These are phyloP conservation scores for Lepisosteus osseus DNA, from an alignment of 2,113 vertebrate species.

Conservation along the genomic window DNA sequence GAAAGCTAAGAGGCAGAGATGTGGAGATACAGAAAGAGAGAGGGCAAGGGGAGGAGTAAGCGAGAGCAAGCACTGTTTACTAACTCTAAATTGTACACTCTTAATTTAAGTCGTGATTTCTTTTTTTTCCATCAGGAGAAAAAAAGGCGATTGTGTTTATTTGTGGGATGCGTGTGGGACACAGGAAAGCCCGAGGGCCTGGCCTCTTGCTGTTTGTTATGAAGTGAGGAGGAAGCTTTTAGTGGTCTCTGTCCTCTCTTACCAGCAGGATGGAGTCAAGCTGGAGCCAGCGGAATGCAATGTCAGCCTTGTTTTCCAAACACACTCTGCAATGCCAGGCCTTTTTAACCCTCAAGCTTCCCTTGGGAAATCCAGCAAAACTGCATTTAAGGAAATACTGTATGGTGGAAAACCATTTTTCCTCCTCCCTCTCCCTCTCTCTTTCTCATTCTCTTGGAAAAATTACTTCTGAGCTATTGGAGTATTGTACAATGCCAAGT, in stretches of 20 bases:
- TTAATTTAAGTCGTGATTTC: conserved; percentile 13
- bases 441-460: too few species aligned
- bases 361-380: conserved; percentile 51
- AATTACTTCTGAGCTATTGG: background rate
- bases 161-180: conserved; percentile 61
- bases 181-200: conserved; percentile 71
- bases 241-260: conserved; percentile 67
- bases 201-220: conserved; percentile 66
- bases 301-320: conserved; percentile 57
- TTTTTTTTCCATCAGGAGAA: conserved; percentile 25
- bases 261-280: conserved; percentile 72
- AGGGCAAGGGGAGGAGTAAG: too few species aligned
- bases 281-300: conserved; percentile 54
- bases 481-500: background rate
- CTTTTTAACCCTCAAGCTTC: conserved; percentile 49
- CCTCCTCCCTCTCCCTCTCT: background rate
- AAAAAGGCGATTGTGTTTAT: conserved; percentile 66
- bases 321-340: conserved; percentile 44
- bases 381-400: conserved; percentile 43
- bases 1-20: too few species aligned
- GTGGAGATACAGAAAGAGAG: background rate
- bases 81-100: background rate
- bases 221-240: conserved; percentile 67
- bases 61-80: background rate
- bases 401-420: conserved; percentile 27